Conservation (phyloP, 2,888 invertebrate genomes). For the Tubiluchus corallicola region DNA sequence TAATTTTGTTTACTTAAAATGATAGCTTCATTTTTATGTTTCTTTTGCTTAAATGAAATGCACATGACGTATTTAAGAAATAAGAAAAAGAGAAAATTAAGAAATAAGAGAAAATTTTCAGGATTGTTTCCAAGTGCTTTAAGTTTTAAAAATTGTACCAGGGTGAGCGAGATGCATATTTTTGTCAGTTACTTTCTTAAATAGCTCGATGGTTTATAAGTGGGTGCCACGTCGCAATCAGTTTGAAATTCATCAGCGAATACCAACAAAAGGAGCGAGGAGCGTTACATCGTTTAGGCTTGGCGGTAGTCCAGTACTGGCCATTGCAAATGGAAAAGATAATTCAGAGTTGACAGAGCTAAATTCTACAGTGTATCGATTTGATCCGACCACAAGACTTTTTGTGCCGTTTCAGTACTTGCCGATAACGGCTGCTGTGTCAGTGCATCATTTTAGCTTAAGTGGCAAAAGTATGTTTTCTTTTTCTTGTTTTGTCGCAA, state of each 20-base stretch:
- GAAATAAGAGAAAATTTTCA: no score
- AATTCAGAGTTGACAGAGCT: conserved; percentile 11
- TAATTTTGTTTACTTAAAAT: no score
- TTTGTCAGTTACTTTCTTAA: no score
- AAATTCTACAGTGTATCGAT: conserved; percentile 9
- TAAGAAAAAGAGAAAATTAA: no score
- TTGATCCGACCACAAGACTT: conserved; percentile 15
- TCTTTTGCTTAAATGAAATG: no score
- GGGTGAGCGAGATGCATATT: no score
- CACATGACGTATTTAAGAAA: no score
- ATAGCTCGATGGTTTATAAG: conserved; percentile 24
- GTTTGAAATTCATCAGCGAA: conserved; percentile 21
- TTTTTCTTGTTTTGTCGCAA: no score
- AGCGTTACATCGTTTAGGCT: conserved; percentile 17
- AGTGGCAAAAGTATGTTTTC: no score
- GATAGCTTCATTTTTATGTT: no score
- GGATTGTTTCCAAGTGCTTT: no score
- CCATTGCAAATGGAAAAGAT: conserved; percentile 22
- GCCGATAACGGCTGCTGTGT: conserved; percentile 16
- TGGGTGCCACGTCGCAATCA: conserved; percentile 16
- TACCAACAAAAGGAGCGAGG: conserved; percentile 20
- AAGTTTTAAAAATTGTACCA: no score
- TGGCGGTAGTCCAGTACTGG: conserved; percentile 16
- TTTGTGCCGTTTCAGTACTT: conserved; percentile 21
- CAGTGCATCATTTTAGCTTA: conserved; percentile 15